Conservation (phyloP, 2,888 invertebrate genomes). For the Latrodectus hesperus region DNA sequence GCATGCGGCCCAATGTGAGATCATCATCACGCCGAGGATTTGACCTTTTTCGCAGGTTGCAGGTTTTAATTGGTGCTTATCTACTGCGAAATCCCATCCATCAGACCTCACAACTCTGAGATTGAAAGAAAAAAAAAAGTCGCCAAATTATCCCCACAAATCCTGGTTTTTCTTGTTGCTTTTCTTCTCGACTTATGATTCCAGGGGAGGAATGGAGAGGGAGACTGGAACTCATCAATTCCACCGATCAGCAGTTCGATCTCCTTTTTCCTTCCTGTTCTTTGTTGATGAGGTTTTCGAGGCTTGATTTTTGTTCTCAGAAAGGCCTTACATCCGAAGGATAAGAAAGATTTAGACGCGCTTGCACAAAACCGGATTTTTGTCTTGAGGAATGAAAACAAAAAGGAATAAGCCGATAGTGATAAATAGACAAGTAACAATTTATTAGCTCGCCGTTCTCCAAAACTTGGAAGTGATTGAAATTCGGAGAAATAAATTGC, state of each 20-base stretch:
- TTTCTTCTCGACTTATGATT: not conserved
- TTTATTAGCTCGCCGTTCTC: not conserved
- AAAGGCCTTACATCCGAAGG: not conserved
- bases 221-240: not conserved
- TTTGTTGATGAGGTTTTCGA: not conserved
- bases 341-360: not conserved
- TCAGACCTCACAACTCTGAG: constrained; percentile 19
- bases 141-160: constrained; percentile 20
- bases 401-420: not conserved
- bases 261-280: not conserved
- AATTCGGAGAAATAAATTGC: not conserved
- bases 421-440: not conserved
- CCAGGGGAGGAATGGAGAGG: not conserved
- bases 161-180: constrained; percentile 7
- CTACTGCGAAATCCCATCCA: constrained; percentile 18
- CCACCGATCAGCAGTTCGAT: not conserved
- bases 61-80: constrained; percentile 40
- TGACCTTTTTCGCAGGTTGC: constrained; percentile 40
- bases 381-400: not conserved
- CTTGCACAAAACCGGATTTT: not conserved
- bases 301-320: not conserved
- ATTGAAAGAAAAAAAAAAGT: constrained; percentile 21
- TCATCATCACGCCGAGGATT: constrained; percentile 6
- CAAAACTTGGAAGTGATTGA: not conserved
- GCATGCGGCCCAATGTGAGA: not conserved